Conservation (phyloP, 2,113 vertebrate species). For the Xiphorhynchus elegans region DNA sequence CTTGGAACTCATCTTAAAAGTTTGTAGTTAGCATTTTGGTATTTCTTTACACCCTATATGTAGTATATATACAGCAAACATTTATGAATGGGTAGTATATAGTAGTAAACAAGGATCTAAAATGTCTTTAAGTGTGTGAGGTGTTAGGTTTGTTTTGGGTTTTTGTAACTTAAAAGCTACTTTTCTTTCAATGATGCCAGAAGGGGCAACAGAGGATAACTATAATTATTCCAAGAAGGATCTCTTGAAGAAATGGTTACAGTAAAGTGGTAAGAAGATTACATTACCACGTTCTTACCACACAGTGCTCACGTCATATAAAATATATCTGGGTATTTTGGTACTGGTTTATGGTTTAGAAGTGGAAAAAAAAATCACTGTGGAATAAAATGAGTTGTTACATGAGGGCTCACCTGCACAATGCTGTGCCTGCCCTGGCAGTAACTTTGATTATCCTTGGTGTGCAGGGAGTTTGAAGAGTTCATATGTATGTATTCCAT, state of each 20-base stretch:
- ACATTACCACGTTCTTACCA: background rate
- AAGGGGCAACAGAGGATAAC: background rate
- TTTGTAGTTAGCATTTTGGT: background rate
- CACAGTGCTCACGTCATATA: background rate
- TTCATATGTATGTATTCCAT: rapidly evolving
- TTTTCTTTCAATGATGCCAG: background rate
- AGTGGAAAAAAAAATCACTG: background rate
- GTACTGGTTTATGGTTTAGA: background rate
- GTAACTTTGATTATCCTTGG: background rate
- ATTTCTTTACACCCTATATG: background rate
- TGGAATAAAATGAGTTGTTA: background rate
- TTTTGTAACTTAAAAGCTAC: background rate
- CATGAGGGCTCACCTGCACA: background rate
- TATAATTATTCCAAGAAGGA: background rate
- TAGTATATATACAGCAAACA: background rate
- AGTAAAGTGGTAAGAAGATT: background rate
- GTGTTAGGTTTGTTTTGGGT: background rate
- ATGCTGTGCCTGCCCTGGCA: background rate
- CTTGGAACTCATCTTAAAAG: background rate
- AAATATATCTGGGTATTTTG: background rate
- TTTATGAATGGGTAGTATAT: background rate
- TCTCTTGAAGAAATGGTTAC: background rate
- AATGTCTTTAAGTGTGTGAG: background rate
- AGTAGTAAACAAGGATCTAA: background rate
- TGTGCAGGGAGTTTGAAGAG: background rate